These are phyloP conservation scores for Callithrix jacchus DNA, from an alignment of 2,113 vertebrate species.

Conservation along the genomic window DNA sequence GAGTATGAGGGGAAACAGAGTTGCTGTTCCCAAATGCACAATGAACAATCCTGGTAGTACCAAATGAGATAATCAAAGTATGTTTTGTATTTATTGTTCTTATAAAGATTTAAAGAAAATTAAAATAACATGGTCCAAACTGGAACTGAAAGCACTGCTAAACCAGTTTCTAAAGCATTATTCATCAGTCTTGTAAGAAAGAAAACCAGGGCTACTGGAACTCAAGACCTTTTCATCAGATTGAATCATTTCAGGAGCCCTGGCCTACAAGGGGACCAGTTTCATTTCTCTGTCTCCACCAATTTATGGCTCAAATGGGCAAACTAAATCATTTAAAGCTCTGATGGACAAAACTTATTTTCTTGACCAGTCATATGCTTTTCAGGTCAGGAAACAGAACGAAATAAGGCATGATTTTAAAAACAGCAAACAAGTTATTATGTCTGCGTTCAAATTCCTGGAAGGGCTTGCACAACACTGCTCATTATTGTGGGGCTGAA, in stretches of 20 bases:
- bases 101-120: background rate
- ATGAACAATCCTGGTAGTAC: background rate
- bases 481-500: constrained; percentile 51
- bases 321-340: constrained; percentile 12
- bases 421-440: constrained; percentile 48
- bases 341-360: constrained; percentile 45
- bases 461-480: constrained; percentile 61
- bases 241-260: background rate
- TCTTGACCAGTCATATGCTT: constrained; percentile 30
- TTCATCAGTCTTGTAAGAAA: background rate
- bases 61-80: background rate
- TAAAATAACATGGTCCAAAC: background rate
- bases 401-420: constrained; percentile 10
- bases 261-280: background rate
- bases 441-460: constrained; percentile 41
- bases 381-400: constrained; percentile 45
- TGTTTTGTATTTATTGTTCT: background rate
- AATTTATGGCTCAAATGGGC: background rate
- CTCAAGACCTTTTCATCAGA: background rate
- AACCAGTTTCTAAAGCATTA: background rate
- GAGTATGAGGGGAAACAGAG: background rate
- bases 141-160: background rate
- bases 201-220: background rate
- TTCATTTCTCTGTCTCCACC: background rate
- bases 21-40: background rate